These are phyloP conservation scores for Thamnophis sirtalis DNA, from an alignment of 2,113 vertebrate genomes.

Conservation along the genomic window DNA sequence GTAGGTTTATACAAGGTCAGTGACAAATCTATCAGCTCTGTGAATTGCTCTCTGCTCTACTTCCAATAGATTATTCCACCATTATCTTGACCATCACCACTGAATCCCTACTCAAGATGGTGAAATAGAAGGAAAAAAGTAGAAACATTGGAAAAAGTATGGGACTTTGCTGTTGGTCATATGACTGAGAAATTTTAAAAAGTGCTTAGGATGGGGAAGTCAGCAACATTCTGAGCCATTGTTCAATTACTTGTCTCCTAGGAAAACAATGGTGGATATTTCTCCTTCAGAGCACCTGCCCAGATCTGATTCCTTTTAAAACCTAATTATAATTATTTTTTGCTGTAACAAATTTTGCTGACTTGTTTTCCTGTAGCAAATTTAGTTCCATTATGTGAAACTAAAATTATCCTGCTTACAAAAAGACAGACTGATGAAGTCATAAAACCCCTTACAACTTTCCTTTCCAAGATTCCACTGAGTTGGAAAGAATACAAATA, in stretches of 20 bases:
- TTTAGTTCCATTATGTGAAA: neutral
- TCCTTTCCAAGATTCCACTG: neutral
- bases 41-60: neutral
- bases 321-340: neutral
- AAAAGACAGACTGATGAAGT: neutral
- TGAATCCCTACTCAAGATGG: neutral
- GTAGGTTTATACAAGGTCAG: neutral
- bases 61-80: neutral
- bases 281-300: neutral
- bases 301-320: neutral
- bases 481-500: neutral
- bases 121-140: neutral
- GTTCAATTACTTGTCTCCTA: neutral
- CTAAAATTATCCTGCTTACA: neutral
- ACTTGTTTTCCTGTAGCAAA: neutral
- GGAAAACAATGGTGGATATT: neutral
- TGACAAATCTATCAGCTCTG: neutral
- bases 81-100: neutral
- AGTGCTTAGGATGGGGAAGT: neutral
- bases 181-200: neutral
- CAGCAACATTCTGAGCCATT: neutral
- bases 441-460: neutral
- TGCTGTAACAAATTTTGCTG: neutral
- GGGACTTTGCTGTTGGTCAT: neutral
- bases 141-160: neutral